A percentile compares a stretch with the other conserved stretches of the same genome.
These are phyloP conservation scores for Deroplatys truncata DNA, from an alignment of 2,888 invertebrate species.

Conservation along the genomic window DNA sequence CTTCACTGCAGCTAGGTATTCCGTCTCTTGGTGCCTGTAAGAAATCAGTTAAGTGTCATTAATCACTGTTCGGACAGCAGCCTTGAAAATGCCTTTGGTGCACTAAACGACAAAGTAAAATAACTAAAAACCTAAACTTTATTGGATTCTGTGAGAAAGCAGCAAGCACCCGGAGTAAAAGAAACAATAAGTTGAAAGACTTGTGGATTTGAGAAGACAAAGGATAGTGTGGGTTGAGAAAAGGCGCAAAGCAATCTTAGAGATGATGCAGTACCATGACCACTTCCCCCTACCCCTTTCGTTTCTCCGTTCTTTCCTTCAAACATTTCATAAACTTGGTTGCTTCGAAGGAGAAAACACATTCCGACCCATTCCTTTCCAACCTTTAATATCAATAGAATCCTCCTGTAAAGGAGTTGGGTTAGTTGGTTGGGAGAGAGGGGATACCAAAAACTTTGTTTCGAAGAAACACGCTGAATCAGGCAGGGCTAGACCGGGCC, in stretches of 20 bases:
- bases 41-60: not conserved
- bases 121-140: not conserved
- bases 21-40: too few relatives aligned
- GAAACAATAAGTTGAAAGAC: conserved; percentile 8
- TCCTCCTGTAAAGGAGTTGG: not conserved
- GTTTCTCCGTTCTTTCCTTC: not conserved
- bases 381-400: conserved; percentile 10
- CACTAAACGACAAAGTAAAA: not conserved
- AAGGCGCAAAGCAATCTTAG: not conserved
- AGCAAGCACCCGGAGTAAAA: not conserved
- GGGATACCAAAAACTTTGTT: not conserved
- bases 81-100: not conserved
- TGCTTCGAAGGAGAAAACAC: conserved; percentile 1
- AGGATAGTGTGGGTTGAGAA: not conserved
- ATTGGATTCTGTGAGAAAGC: not conserved
- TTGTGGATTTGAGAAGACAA: not conserved
- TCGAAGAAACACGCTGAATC: not conserved
- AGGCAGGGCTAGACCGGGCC: not conserved
- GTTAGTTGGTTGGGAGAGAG: too few relatives aligned
- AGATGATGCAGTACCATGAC: conserved; percentile 6
- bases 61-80: not conserved
- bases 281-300: not conserved
- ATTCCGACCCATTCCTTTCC: not conserved
- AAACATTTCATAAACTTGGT: conserved; percentile 9
- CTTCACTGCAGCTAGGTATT: too few relatives aligned